Base-by-base conservation (phyloP, 2,888 invertebrate species). In the Aphodius granarius region DNA sequence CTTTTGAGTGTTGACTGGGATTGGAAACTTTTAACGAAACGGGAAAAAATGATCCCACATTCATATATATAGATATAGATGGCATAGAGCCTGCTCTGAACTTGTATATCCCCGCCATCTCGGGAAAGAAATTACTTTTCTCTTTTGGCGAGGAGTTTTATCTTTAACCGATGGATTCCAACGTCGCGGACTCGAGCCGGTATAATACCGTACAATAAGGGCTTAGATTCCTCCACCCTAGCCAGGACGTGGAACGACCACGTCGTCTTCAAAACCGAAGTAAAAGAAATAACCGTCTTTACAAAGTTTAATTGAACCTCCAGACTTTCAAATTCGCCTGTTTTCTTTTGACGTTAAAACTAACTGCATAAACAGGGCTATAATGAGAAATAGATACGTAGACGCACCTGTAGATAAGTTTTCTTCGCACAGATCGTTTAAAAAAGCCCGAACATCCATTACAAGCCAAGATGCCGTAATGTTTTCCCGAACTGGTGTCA, bases 361-460 rank as follows among this genome's bases (percentile, higher is more conserved):
- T n/a, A n/a, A n/a, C n/a, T n/a, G n/a, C n/a, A n/a, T n/a, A n/a
- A n/a, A 43, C 43, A 13, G 3, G 43, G 6, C 13, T 13, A 43
- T 2, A 43, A 13, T 43, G 13, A 9, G 43, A 43, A 43, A 43
- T 43, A 43, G 13, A 43, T 9, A 43, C 6, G 3, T 1, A 43
- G 19, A 86, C 89, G 83, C 83, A 97, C 98, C 98, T 94, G 90
- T 99, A 99, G 81, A 98, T 98, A 78, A 99, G 92, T 89, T 98
- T 98, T 84, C 98, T 91, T 74, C 98, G 90, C 63, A 99, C 98
- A 80, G 97, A 97, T 79, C 99, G 89, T 86, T 99, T 99, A 90
- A 99, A 99, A 90, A 99, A 99, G 0, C 99, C 99, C 75, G 97
- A 97, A 89, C 99, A 99, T 0, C 99, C 99, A 85, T 99, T 99